phyloP scores from a whole-genome alignment of 2,113 vertebrate species.

The Rhineura floridana region DNA sequence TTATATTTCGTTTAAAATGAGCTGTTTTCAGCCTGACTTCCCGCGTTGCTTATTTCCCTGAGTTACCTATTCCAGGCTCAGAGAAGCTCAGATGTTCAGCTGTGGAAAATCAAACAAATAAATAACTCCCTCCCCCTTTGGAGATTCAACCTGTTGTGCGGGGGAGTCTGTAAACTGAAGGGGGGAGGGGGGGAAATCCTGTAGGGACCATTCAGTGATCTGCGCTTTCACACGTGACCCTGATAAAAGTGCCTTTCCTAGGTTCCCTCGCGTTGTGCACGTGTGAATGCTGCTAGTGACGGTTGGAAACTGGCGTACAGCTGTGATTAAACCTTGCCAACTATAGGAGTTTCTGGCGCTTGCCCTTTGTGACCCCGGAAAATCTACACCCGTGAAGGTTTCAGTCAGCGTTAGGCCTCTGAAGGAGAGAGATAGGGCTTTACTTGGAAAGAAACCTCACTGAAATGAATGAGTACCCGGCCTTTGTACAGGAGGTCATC shows the following conservation, averaged over 20 bases:
- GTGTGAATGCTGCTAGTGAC: neutral
- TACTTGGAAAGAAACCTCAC: neutral
- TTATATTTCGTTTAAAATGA: neutral
- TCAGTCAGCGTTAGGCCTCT: neutral
- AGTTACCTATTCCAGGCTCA: neutral
- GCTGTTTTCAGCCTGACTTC: too few relatives aligned
- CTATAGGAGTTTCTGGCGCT: neutral
- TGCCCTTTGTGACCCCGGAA: neutral
- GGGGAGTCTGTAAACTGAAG: neutral
- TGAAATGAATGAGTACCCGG: neutral
- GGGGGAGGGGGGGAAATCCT: too few relatives aligned
- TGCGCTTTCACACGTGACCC: neutral
- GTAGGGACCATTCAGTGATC: neutral
- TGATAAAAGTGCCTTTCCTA: neutral
- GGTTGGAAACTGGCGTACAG: neutral
- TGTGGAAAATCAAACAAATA: neutral
- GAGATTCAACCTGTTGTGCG: neutral
- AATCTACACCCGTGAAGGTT: neutral
- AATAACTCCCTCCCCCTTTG: too few relatives aligned
- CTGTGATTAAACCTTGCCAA: neutral
- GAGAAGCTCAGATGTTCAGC: neutral
- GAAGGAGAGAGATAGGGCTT: neutral
- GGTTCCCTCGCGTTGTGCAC: neutral
- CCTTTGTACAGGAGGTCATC: too few relatives aligned
- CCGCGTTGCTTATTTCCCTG: neutral